Percentiles rank a stretch among this genome's conserved stretches.
phyloP scores from a whole-genome alignment of 2,113 vertebrate species.

The Anser brachyrhynchus region DNA sequence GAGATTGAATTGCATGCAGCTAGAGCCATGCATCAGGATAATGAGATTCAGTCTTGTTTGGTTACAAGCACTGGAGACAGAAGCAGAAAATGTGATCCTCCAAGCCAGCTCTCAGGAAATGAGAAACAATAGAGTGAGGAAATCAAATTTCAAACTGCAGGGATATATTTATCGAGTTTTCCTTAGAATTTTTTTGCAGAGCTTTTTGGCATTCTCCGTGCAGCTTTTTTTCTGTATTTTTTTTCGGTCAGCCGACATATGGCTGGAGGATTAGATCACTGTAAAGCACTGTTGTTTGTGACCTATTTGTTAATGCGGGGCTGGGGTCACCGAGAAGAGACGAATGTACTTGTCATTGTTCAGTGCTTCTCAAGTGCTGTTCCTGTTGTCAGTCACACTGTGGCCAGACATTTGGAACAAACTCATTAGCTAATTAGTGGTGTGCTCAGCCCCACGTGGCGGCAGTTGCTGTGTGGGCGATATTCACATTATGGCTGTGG shows the following conservation, averaged over 20 bases:
- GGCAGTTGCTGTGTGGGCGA: background rate
- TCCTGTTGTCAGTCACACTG: background rate
- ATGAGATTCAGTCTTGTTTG: conserved; percentile 62
- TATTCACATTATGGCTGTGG: conserved; percentile 1
- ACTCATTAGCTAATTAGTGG: conserved; percentile 65
- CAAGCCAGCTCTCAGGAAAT: conserved; percentile 60
- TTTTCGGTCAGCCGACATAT: conserved; percentile 44
- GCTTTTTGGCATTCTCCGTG: background rate
- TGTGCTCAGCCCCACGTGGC: conserved; percentile 40
- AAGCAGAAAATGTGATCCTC: conserved; percentile 58
- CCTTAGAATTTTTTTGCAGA: conserved; percentile 2
- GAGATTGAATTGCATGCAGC: conserved; percentile 38
- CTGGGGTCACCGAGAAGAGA: conserved; percentile 34
- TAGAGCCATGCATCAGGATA: conserved; percentile 46
- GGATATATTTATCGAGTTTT: conserved; percentile 52
- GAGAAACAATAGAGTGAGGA: conserved; percentile 61
- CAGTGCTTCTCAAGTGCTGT: background rate
- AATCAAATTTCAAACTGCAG: conserved; percentile 54
- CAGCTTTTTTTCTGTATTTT: background rate
- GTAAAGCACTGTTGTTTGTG: conserved; percentile 41
- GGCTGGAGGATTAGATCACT: conserved; percentile 61
- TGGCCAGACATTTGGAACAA: conserved; percentile 47
- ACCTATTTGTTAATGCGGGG: conserved; percentile 54
- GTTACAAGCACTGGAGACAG: conserved; percentile 60
- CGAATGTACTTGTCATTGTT: background rate